Evolutionary conservation across 2,113 vertebrate genomes (phyloP), one percentile per base, ranked within the genome.

Genomic region (Pollimyrus isidori): DNA sequence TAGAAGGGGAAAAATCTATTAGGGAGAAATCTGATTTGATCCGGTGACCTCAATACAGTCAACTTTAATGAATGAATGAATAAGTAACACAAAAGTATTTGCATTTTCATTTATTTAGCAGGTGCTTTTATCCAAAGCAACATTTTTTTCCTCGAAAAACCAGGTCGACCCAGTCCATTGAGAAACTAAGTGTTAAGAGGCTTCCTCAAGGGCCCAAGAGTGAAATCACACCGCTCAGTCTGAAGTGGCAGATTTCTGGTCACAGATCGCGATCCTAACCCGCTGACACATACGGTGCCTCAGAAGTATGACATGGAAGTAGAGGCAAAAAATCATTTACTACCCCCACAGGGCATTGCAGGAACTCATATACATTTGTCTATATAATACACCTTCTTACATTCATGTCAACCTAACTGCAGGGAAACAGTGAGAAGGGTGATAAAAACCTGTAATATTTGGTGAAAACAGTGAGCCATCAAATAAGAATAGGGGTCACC

Each of bases 41-140:
- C 92, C 90, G 50, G 83, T 92, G 91, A 86, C 90, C 90, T 90
- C 89, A 90, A 91, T 90, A 92, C 93, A 89, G 91, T 91, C 89
- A 93, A 89, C 50, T 88, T 90, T 89, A 89, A 90, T 86, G 62
- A 87, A 91, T 86, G 62, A 87, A 91, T 90, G 62, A 93, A 92
- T 82, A 91, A 91, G 91, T 91, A 48, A 90, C 86, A 88, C 50
- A 52, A 50, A 89, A 88, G 87, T 89, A 76, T 90, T 69, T 69
- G 26, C n/a, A 69, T 30, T 69, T 69, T 69, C 1, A 69, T 69
- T 69, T 30, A 69, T 69, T 69, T 69, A 69, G n/a, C 62, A 11
- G n/a, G n/a, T 69, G n/a, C 10, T 30, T 65, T 30, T 13, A 69
- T 69, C n/a, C 62, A 69, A 69, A 69, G 26, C 10, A 1, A 69